Conservation (phyloP, 2,888 invertebrate genomes). For the Tholera decimalis region DNA sequence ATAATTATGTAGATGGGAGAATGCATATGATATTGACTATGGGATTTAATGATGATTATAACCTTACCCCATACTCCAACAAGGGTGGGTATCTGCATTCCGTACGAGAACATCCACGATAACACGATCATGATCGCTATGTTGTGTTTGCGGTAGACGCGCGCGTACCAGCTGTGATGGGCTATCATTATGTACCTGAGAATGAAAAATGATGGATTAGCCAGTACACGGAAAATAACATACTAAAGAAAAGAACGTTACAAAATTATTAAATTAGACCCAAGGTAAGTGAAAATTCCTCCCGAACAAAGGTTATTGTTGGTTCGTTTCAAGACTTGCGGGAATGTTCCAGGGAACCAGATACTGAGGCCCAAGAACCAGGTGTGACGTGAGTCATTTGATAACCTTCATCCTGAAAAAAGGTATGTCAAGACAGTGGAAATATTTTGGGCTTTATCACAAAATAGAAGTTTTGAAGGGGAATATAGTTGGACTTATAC, state of each 20-base stretch:
- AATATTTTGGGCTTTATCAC: too few species aligned
- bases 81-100: constrained; percentile 97
- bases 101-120: constrained; percentile 97
- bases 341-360: too few species aligned
- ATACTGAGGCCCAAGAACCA: too few species aligned
- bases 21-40: too few species aligned
- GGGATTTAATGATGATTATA: not conserved
- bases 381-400: too few species aligned
- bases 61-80: constrained; percentile 95
- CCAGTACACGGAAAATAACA: too few species aligned
- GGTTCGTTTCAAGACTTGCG: too few species aligned
- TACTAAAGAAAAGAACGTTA: not conserved
- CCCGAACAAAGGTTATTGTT: not conserved
- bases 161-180: constrained; percentile 95
- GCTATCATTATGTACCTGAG: constrained; percentile 97
- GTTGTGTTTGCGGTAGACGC: constrained; percentile 95
- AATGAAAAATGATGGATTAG: not conserved
- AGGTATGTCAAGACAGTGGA: too few species aligned
- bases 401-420: too few species aligned
- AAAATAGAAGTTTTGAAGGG: too few species aligned
- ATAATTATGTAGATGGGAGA: too few species aligned
- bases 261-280: not conserved
- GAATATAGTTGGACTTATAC: too few species aligned
- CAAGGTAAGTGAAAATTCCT: not conserved
- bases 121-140: constrained; percentile 96